phyloP scores from a whole-genome alignment of 2,797 vertebrate genomes.

The Pterois miles region DNA sequence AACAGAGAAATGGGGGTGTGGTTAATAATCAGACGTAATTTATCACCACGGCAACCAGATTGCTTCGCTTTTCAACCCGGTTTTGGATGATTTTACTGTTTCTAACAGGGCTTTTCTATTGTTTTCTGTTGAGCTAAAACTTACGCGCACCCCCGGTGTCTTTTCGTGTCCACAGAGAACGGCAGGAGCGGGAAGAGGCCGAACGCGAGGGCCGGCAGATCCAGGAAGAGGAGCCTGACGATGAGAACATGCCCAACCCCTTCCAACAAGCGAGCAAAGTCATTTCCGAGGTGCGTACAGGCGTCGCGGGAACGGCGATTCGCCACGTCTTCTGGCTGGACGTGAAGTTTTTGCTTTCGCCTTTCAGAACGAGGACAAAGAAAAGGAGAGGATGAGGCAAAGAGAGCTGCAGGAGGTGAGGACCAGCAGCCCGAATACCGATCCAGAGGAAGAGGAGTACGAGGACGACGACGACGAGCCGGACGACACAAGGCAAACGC shows the following conservation, averaged over 20 bases:
- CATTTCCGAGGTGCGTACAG: constrained; percentile 83
- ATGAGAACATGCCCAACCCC: constrained; percentile 82
- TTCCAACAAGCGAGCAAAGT: constrained; percentile 91
- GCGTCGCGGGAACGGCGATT: not conserved
- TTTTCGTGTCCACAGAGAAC: constrained; percentile 76
- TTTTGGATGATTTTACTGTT: no score
- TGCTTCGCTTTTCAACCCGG: no score
- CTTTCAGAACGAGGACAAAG: constrained; percentile 88
- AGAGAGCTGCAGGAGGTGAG: constrained; percentile 42
- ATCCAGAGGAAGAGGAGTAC: constrained; percentile 75
- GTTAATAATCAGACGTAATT: no score
- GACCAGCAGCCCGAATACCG: constrained; percentile 54
- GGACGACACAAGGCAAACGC: constrained; percentile 79
- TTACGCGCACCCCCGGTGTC: no score
- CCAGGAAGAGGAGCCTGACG: constrained; percentile 78
- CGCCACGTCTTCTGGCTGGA: no score
- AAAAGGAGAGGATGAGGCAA: constrained; percentile 81
- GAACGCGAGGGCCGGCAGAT: constrained; percentile 76
- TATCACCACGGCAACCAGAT: no score
- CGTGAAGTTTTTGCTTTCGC: not conserved
- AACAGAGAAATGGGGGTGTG: no score
- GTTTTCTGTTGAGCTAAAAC: no score
- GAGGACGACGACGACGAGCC: constrained; percentile 61
- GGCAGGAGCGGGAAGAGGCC: constrained; percentile 84
- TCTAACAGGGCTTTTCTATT: no score